Evolutionary conservation across 2,797 vertebrate species (phyloP).

Genomic region (Potorous gilbertii): DNA sequence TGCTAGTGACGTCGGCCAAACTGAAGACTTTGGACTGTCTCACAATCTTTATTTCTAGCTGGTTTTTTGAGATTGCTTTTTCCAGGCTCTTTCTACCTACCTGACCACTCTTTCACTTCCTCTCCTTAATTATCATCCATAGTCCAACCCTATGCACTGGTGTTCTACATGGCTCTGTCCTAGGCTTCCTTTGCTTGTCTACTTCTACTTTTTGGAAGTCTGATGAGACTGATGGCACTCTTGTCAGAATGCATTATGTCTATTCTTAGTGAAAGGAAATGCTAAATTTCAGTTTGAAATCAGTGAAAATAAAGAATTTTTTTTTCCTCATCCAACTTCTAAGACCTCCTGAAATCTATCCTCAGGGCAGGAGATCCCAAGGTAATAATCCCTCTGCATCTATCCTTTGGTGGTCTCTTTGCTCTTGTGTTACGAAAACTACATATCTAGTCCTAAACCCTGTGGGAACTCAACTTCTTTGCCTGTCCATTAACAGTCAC

Average conservation of each 20-base stretch:
- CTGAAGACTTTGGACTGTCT: not conserved
- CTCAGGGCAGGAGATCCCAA: no score
- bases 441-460: not conserved
- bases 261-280: not conserved
- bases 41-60: not conserved
- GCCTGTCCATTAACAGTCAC: not conserved
- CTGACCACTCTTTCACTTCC: not conserved
- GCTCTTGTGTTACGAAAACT: not conserved
- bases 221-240: not conserved
- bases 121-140: not conserved
- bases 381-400: not conserved
- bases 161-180: not conserved
- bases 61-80: not conserved
- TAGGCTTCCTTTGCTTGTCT: not conserved
- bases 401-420: not conserved
- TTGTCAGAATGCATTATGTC: not conserved
- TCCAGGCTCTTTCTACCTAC: not conserved
- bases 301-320: not conserved
- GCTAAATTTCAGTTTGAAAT: not conserved
- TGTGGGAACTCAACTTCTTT: not conserved
- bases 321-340: not conserved
- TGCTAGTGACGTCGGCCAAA: not conserved
- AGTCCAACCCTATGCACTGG: not conserved
- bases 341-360: not conserved
- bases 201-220: not conserved